Percentiles rank a stretch among this genome's conserved stretches.
These are phyloP conservation scores for Cetoscarus ocellatus DNA, from an alignment of 2,797 vertebrate species.

Conservation along the genomic window DNA sequence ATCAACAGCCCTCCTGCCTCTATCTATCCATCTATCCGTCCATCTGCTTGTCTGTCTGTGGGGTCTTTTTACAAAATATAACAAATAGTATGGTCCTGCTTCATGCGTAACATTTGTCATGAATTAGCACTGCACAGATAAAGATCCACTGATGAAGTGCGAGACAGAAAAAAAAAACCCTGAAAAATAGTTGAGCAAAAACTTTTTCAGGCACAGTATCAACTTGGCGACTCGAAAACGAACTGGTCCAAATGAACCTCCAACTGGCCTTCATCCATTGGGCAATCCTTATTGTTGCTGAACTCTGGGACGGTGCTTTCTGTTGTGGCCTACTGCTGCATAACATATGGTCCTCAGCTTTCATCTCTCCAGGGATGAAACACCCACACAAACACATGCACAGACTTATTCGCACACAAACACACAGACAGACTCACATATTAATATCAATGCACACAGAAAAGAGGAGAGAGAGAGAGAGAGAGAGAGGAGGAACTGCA, in stretches of 20 bases:
- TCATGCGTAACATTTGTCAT: too few relatives aligned
- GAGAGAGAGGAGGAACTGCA: conserved; percentile 39
- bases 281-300: conserved; percentile 63
- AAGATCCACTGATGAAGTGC: background rate
- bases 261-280: conserved; percentile 60
- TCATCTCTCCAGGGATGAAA: conserved; percentile 77
- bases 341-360: conserved; percentile 74
- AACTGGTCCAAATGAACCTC: conserved; percentile 54
- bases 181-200: conserved; percentile 29
- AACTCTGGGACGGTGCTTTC: conserved; percentile 59
- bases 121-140: too few relatives aligned
- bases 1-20: too few relatives aligned
- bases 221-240: conserved; percentile 50
- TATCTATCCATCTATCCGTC: too few relatives aligned
- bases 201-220: conserved; percentile 35
- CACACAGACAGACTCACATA: conserved; percentile 61
- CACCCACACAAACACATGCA: conserved; percentile 75
- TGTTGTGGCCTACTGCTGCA: conserved; percentile 76
- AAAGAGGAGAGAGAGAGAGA: conserved; percentile 3
- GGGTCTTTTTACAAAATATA: too few relatives aligned
- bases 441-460: conserved; percentile 29
- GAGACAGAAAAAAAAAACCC: conserved; percentile 20
- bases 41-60: too few relatives aligned
- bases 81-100: too few relatives aligned
- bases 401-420: conserved; percentile 43